Evolutionary conservation across 2,113 vertebrate species (phyloP).

Genomic region (Numida meleagris): DNA sequence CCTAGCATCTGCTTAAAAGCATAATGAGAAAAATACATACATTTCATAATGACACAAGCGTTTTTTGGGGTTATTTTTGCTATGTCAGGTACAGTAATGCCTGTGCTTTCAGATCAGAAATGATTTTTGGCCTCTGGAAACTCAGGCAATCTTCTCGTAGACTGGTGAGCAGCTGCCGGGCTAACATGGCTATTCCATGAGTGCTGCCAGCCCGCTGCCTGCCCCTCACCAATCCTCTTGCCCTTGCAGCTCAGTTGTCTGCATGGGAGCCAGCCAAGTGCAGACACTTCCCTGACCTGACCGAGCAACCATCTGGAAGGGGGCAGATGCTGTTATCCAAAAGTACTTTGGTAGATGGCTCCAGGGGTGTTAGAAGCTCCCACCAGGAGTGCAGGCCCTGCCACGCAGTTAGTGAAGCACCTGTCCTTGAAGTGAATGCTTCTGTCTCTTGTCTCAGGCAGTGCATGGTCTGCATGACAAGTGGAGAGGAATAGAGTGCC

Average conservation of each 20-base stretch:
- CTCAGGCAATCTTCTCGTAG: neutral
- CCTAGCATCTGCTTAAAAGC: constrained; percentile 9
- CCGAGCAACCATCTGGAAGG: constrained; percentile 26
- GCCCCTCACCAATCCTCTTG: neutral
- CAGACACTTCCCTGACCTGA: neutral
- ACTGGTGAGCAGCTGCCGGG: neutral
- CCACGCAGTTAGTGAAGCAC: neutral
- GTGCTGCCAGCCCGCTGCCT: neutral
- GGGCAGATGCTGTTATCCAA: neutral
- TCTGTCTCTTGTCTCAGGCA: neutral
- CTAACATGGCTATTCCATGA: neutral
- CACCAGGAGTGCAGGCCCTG: neutral
- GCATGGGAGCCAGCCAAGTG: neutral
- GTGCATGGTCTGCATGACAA: neutral
- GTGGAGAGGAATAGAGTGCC: neutral
- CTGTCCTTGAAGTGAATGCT: constrained; percentile 20
- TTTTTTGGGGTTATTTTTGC: neutral
- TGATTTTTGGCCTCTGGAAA: neutral
- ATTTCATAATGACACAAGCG: neutral
- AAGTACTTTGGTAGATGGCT: neutral
- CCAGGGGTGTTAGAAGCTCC: neutral
- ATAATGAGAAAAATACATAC: neutral
- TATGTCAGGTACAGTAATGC: neutral
- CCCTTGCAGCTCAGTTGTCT: constrained; percentile 9
- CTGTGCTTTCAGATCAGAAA: neutral